These are phyloP conservation scores for Leptodactylus fallax DNA, from an alignment of 2,797 vertebrate species.

Conservation along the genomic window DNA sequence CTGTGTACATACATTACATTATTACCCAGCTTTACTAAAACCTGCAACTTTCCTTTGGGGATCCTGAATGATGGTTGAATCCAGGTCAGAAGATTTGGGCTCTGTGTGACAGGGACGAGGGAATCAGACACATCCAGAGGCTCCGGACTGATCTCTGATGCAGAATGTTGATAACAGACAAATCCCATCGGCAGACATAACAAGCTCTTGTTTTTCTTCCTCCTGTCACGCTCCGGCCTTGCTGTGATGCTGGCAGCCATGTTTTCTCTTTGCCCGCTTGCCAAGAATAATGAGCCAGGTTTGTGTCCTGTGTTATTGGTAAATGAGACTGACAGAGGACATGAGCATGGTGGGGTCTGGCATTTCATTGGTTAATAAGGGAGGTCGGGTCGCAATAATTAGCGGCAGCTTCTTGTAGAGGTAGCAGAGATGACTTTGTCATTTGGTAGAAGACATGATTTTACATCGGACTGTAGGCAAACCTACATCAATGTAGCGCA, in stretches of 20 bases:
- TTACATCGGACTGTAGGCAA: no score
- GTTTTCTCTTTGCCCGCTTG: slow-evolving; percentile 30
- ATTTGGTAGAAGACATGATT: neutral
- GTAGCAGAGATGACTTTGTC: neutral
- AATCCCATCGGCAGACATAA: slow-evolving; percentile 42
- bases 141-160: neutral
- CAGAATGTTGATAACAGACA: slow-evolving; percentile 4
- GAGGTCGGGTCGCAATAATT: neutral
- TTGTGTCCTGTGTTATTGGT: neutral
- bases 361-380: no score
- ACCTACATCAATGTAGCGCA: no score
- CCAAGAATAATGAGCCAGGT: slow-evolving; percentile 30
- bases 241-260: neutral
- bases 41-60: neutral
- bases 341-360: no score
- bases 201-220: slow-evolving; percentile 40
- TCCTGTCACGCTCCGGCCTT: slow-evolving; percentile 25
- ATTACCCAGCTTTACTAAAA: no score
- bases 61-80: neutral
- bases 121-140: neutral
- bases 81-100: neutral
- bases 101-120: neutral
- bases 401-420: neutral
- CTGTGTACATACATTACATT: no score
- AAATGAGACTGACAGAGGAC: neutral